Percentiles rank a stretch among this genome's conserved stretches.
These are phyloP conservation scores for Phengaris arion DNA, from an alignment of 2,888 invertebrate species.

Conservation along the genomic window DNA sequence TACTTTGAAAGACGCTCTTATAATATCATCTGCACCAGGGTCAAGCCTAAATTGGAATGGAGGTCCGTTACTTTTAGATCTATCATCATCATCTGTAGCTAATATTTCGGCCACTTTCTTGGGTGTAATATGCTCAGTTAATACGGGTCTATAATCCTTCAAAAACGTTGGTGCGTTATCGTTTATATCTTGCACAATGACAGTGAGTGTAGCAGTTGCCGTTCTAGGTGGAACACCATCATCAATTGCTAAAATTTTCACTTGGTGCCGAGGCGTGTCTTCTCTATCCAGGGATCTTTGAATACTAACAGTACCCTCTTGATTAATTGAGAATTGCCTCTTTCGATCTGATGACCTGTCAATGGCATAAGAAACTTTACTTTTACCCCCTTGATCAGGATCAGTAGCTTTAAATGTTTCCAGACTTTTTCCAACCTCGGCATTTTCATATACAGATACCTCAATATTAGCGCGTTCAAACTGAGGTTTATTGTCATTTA, in stretches of 20 bases:
- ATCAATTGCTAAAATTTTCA: conserved; percentile 96
- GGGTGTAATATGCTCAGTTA: conserved; percentile 95
- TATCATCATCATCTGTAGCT: conserved; percentile 95
- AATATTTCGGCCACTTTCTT: conserved; percentile 95
- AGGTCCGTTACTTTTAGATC: conserved; percentile 96
- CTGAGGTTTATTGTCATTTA: conserved; percentile 98
- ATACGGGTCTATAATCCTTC: conserved; percentile 93
- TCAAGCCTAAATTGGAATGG: conserved; percentile 97
- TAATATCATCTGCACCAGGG: conserved; percentile 95
- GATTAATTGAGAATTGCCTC: conserved; percentile 95
- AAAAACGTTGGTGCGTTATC: conserved; percentile 96
- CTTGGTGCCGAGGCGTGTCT: conserved; percentile 96
- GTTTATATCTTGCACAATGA: conserved; percentile 96
- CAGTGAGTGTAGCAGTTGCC: conserved; percentile 95
- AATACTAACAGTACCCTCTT: conserved; percentile 96
- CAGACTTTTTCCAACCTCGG: conserved; percentile 92
- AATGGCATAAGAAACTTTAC: conserved; percentile 94
- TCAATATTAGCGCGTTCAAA: conserved; percentile 96
- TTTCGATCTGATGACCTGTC: conserved; percentile 95
- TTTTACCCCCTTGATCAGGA: conserved; percentile 96
- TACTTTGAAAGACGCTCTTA: conserved; percentile 96
- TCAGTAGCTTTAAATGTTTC: conserved; percentile 97
- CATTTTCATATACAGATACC: conserved; percentile 94
- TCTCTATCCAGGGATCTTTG: conserved; percentile 95
- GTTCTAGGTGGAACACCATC: conserved; percentile 96